Base-by-base conservation (phyloP, 2,797 vertebrate species). In the Numenius phaeopus region DNA sequence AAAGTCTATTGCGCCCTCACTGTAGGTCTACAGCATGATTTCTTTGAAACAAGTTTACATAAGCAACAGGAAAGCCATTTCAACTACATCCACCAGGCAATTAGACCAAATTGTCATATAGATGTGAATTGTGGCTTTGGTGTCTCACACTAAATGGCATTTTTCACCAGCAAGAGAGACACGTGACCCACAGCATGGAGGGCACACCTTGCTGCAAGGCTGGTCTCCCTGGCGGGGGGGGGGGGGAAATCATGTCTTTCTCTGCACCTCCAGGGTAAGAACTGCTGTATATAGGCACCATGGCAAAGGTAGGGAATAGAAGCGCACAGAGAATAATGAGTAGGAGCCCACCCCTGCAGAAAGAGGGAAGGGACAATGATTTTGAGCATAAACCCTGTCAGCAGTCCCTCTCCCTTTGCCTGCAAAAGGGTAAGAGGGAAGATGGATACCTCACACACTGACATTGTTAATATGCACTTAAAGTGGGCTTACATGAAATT, bases 1-100 rank as follows among this genome's bases (percentile, higher is more conserved):
- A 89, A 95, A 90, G 77, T 26, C 93, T 91, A 37, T 21, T 96
- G 94, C 70, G 34, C 95, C 93, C 90, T 96, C 92, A 77, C 52
- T 42, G 27, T 55, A 80, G 7, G 32, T 46, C 61, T 49, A 27
- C 32, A 46, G 54, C 20, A 30, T 0, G 0, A 71, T 54, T 83
- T 82, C 30, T 80, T 92, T 61, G 14, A 62, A 89, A 24, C 16
- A 52, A 87, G 69, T 61, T 93, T 78, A 86, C 8, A 34, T 42
- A 77, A 95, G 55, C 49, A 78, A 59, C 4, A 54, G 20, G 65
- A 91, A 83, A 39, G 18, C 7, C 27, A 81, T 70, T 81, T 44
- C 44, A 27, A 11, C 44, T 30, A 27, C 52, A 42, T 10, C 30
- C 29, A 44, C 34, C 29, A 61, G 76, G 86, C 12, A 7, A 54